phyloP scores from a whole-genome alignment of 2,797 vertebrate genomes.

The Leucoraja ocellata region DNA sequence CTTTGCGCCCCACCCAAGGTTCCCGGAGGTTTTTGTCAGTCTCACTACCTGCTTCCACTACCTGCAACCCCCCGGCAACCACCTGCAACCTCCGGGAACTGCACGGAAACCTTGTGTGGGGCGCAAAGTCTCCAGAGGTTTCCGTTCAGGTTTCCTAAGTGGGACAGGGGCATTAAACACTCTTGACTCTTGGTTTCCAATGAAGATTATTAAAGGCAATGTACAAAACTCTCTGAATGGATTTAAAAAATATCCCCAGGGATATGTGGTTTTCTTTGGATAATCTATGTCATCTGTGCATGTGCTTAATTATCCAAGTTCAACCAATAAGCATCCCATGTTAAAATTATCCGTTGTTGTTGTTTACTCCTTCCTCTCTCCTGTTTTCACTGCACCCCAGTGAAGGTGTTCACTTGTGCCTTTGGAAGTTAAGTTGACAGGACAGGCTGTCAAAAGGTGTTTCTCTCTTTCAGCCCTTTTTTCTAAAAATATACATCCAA shows the following conservation, averaged over 20 bases:
- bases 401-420: background rate
- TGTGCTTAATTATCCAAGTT: too few species aligned
- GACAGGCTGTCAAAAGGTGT: background rate
- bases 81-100: too few species aligned
- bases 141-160: too few species aligned
- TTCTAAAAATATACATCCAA: conserved; percentile 12
- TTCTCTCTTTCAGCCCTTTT: background rate
- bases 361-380: background rate
- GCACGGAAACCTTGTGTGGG: too few species aligned
- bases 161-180: too few species aligned
- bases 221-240: background rate
- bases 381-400: too few species aligned
- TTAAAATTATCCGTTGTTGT: background rate
- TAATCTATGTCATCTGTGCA: too few species aligned
- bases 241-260: background rate
- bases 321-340: background rate
- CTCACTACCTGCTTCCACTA: too few species aligned
- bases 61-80: too few species aligned
- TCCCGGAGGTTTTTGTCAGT: too few species aligned
- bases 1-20: too few species aligned
- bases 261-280: background rate
- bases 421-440: background rate
- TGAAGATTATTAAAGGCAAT: background rate
- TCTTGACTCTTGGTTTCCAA: background rate
- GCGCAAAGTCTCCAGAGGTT: too few species aligned